Base-by-base conservation (phyloP, 2,888 invertebrate genomes). In the Malacosoma neustria region DNA sequence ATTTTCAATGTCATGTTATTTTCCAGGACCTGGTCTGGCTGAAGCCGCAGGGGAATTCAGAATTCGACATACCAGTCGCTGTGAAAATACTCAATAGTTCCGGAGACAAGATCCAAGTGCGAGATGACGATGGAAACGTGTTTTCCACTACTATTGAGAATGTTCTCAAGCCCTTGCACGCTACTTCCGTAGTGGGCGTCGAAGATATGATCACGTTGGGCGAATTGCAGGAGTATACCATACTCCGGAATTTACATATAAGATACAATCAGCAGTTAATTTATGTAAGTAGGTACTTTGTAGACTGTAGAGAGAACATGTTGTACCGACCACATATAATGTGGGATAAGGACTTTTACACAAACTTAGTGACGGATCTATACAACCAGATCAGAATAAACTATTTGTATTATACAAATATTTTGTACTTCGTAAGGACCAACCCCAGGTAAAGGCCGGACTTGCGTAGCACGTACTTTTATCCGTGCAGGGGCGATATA, bases 201-300 rank as follows among this genome's bases (percentile, higher is more conserved):
- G 97, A 97, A 63, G 98, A 98, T 69, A 97, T 98, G 97, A 98
- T 98, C 53, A 93, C 93, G 22, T 85, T 98, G 30, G 97, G 96
- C 1, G 98, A 98, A 72, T 87, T 98, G 32, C 96, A 98, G 70
- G 98, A 98, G 66, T 94, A 95, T 58, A 95, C 97, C 2, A 97
- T 98, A 46, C 87, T 98, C 30, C 88, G 96, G 38, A 98, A 98
- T 80, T 87, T 98, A 38, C 93, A 95, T 59, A 91, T 95, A 57
- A 89, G 98, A 54, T 98, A 98, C 75, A 91, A 89, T 57, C 91
- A 93, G 54, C 93, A 96, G 72, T 73, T 93, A 33, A 97, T 98
- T 62, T 98, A 98, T 82, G 98, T 98, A 84, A 91, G 94, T 86
- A 38, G 29, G 33, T 14, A 30, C 31, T n/a, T n/a, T n/a, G n/a